Base-by-base conservation (phyloP, 1,140 invertebrate genomes). In the Monochamus saltuarius region DNA sequence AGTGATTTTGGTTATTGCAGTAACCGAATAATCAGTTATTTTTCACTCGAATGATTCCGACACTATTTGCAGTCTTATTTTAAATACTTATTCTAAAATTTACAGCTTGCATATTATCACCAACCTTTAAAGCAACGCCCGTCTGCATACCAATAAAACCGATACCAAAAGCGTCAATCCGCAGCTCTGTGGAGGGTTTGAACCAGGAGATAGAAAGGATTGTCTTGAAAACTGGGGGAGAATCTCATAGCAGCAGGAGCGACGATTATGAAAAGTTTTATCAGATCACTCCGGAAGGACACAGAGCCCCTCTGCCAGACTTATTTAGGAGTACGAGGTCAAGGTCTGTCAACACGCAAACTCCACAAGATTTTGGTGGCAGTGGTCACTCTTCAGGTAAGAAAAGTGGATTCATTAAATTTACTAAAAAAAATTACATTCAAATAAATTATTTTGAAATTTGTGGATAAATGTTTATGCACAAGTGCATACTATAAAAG, bases 161-260 rank as follows among this genome's bases (percentile, higher is more conserved):
- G 14, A 35, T 71, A 16, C 64, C 67, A 51, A 72, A 70, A 59
- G 59, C 70, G n/a, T 85, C 87, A 55, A 88, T 91, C 78, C 81
- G 90, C 55, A 91, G 86, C 65, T 92, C 90, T 47, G 89, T 92
- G 16, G 90, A 93, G 78, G 90, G 89, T 37, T 80, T 92, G 2
- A 93, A 92, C 78, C 89, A 90, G 73, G 89, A 92, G 77, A 91
- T 92, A 58, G 89, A 92, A 77, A 81, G 83, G 13, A 62, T 74
- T 16, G 72, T 74, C 8, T 37, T 71, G 45, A 68, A 68, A 38
- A 66, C 66, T 35, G 65, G 62, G 3, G 19, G 46, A n/a, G 64
- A 63, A 14, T 61, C 56, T n/a, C 38, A 57, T 46, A 59, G 38
- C 38, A 70, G 70, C 36, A 70, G 63, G 57, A 60, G 51, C n/a